phyloP scores from a whole-genome alignment of 2,888 invertebrate species.

The Polietes domitor region DNA sequence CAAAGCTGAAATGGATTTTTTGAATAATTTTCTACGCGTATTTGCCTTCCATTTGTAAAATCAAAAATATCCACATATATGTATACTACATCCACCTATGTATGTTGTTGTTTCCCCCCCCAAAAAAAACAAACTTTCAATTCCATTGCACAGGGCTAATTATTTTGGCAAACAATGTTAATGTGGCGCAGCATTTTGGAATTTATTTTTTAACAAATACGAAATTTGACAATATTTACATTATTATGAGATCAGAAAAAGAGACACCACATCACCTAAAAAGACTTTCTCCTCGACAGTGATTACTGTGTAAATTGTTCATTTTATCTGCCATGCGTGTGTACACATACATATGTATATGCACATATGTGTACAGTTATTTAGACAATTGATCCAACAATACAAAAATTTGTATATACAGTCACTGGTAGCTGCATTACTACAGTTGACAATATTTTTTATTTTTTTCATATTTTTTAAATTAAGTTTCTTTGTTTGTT shows the following conservation, averaged over 20 bases:
- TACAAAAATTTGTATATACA: not conserved
- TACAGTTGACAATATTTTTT: no score
- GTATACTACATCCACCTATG: no score
- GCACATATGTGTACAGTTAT: not conserved
- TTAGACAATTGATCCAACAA: not conserved
- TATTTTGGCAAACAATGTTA: constrained; percentile 34
- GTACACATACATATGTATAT: not conserved
- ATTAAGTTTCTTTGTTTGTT: no score
- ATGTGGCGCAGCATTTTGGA: constrained; percentile 3
- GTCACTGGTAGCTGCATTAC: not conserved
- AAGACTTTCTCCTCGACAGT: constrained; percentile 39
- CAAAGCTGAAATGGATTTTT: no score
- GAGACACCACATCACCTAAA: constrained; percentile 23
- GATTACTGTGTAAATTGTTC: not conserved
- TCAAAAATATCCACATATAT: not conserved
- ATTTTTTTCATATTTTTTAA: no score
- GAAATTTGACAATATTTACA: constrained; percentile 43
- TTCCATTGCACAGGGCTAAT: constrained; percentile 31
- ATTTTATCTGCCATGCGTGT: constrained; percentile 7
- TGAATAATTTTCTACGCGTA: no score
- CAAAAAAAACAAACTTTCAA: constrained; percentile 28
- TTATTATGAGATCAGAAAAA: constrained; percentile 25
- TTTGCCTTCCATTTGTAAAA: no score
- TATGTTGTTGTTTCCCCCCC: no score
- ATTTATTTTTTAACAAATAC: constrained; percentile 26